Conservation (phyloP, 2,797 vertebrate genomes). For the Diglossa cyanea region DNA sequence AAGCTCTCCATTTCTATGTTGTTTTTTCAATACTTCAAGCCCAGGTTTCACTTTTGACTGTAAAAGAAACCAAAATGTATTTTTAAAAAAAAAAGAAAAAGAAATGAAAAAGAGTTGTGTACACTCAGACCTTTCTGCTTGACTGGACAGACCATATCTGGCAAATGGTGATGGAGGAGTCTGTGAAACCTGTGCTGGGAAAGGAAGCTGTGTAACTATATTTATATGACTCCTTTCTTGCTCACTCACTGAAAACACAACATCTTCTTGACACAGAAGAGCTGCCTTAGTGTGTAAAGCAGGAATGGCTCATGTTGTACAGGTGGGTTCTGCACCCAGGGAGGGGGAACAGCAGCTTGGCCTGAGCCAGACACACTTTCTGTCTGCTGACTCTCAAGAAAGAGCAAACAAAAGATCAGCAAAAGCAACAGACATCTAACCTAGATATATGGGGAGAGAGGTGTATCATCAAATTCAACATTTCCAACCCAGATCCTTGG, state of each 20-base stretch:
- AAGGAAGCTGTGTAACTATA: background rate
- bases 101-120: background rate
- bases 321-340: background rate
- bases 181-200: background rate
- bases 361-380: accelerated
- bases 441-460: accelerated
- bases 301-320: accelerated
- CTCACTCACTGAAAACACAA: background rate
- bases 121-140: background rate
- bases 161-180: background rate
- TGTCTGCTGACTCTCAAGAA: background rate
- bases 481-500: background rate
- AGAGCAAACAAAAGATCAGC: background rate
- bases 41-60: background rate
- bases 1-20: background rate
- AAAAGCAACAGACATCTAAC: background rate
- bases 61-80: background rate
- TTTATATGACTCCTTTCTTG: background rate
- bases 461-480: background rate
- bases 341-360: background rate
- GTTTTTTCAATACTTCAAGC: background rate
- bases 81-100: accelerated
- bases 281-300: background rate
- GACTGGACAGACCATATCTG: background rate
- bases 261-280: background rate